Conservation (phyloP, 2,797 vertebrate species). For the Chloroceryle inda region DNA sequence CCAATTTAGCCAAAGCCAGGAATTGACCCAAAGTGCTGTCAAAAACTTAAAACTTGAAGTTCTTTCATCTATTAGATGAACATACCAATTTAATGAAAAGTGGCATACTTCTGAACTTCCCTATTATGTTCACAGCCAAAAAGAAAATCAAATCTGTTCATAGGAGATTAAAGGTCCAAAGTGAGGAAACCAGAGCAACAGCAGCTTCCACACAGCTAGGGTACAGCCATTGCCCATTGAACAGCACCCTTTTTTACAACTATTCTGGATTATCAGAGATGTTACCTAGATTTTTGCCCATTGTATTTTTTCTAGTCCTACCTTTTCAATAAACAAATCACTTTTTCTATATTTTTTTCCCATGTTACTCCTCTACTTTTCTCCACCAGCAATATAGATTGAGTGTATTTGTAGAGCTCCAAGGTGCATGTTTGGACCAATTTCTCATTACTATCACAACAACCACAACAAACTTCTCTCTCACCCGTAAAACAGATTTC, state of each 20-base stretch:
- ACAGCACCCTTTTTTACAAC: not conserved
- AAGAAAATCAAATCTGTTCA: not conserved
- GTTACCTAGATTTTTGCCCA: not conserved
- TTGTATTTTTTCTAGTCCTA: not conserved
- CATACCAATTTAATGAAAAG: not conserved
- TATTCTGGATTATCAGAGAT: not conserved
- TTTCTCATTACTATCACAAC: not conserved
- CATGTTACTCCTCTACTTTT: not conserved
- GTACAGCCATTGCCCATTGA: not conserved
- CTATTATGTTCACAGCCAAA: not conserved
- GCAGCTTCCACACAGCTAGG: accelerated
- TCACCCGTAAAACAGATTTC: not conserved
- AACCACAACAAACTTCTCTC: not conserved
- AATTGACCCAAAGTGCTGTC: not conserved
- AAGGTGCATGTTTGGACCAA: not conserved
- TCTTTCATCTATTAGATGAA: not conserved
- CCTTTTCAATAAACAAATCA: not conserved
- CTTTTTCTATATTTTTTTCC: not conserved
- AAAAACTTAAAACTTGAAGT: not conserved
- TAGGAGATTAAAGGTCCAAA: not conserved
- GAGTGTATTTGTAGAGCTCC: not conserved
- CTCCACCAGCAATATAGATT: not conserved
- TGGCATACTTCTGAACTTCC: not conserved
- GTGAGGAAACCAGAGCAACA: not conserved
- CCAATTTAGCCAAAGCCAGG: not conserved